These are phyloP conservation scores for Rhinolophus sinicus DNA, from an alignment of 2,113 vertebrate species.

Conservation along the genomic window DNA sequence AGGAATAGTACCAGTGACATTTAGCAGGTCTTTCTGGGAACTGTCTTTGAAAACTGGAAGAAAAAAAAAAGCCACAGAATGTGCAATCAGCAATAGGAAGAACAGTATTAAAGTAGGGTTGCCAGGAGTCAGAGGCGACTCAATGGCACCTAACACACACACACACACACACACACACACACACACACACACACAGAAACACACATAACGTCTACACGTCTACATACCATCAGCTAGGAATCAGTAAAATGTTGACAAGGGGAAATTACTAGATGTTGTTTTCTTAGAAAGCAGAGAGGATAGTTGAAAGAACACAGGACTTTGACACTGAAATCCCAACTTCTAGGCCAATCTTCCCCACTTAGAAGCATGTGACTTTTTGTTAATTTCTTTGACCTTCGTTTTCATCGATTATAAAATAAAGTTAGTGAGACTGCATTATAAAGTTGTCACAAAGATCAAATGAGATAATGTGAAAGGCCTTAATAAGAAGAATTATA, in stretches of 20 bases:
- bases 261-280: neutral
- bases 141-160: neutral
- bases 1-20: constrained; percentile 92
- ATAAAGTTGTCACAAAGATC: neutral
- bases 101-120: neutral
- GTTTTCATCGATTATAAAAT: constrained; percentile 18
- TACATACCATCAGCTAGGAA: neutral
- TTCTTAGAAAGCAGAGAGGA: constrained; percentile 3
- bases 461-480: constrained; percentile 4
- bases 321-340: constrained; percentile 25
- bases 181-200: neutral
- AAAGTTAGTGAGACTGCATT: neutral
- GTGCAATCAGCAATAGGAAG: constrained; percentile 26
- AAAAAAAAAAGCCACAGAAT: constrained; percentile 49
- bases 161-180: neutral
- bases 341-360: neutral
- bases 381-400: constrained; percentile 45
- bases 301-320: neutral
- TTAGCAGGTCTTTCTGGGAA: constrained; percentile 95
- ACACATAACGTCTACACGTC: neutral
- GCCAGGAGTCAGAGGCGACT: neutral
- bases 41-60: constrained; percentile 93
- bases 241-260: neutral
- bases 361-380: neutral
- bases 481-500: constrained; percentile 19